A percentile compares a stretch with the other conserved stretches of the same genome.
These are phyloP conservation scores for Megaceryle maxima DNA, from an alignment of 2,113 vertebrate species.

Conservation along the genomic window DNA sequence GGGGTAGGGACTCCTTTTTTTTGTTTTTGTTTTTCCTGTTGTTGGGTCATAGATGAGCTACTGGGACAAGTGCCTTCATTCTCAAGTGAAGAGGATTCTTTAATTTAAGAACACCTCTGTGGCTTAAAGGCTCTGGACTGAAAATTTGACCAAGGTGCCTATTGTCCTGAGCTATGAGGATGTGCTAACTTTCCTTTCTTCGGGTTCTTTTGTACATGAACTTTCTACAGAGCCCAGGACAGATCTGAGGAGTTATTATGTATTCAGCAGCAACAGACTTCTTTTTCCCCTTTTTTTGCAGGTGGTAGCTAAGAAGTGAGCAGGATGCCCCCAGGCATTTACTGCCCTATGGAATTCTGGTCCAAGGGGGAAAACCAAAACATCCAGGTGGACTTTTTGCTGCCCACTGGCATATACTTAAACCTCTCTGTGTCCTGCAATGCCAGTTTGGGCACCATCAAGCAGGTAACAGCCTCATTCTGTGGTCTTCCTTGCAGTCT, in stretches of 20 bases:
- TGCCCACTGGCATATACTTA: constrained; percentile 94
- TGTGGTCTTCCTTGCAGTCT: not conserved
- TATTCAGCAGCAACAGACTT: not conserved
- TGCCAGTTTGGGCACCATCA: constrained; percentile 90
- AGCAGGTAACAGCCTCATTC: constrained; percentile 78
- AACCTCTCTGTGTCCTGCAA: constrained; percentile 87
- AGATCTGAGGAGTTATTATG: not conserved
- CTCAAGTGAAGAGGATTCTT: not conserved
- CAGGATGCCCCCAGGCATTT: constrained; percentile 94
- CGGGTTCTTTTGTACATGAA: not conserved
- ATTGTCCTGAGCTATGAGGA: not conserved
- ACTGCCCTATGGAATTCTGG: constrained; percentile 93
- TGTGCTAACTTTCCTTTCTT: not conserved
- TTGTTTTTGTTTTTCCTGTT: not conserved
- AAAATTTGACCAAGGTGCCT: not conserved
- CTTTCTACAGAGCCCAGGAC: not conserved
- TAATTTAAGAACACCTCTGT: not conserved
- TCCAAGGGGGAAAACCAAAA: constrained; percentile 85
- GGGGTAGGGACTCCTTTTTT: not conserved
- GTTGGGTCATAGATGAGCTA: not conserved
- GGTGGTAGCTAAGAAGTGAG: constrained; percentile 77
- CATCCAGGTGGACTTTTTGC: constrained; percentile 90
- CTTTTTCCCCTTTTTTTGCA: constrained; percentile 63
- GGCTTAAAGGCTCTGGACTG: not conserved
- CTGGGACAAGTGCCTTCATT: not conserved